Conservation (phyloP, 2,888 invertebrate genomes). For the Netelia inedita region DNA sequence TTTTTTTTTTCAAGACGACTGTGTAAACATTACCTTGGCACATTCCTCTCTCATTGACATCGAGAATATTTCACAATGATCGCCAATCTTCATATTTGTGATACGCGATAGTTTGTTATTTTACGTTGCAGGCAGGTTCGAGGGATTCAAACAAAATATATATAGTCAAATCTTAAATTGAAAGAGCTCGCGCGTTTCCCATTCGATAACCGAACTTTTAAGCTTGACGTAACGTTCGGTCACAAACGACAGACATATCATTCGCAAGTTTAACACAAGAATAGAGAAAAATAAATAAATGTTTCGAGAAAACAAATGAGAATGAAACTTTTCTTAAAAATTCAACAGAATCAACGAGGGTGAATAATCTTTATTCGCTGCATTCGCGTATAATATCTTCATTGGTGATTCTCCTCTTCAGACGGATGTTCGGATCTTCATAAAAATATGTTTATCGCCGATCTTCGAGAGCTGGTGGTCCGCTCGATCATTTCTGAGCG, state of each 20-base stretch:
- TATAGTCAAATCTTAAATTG: not conserved
- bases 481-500: slow-evolving; percentile 28
- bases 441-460: not conserved
- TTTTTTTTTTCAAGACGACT: slow-evolving; percentile 8
- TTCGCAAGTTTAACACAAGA: no score
- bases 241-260: not conserved
- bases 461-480: not conserved
- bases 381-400: slow-evolving; percentile 38
- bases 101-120: not conserved
- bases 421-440: not conserved
- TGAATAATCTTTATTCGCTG: not conserved
- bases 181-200: no score
- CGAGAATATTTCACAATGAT: not conserved
- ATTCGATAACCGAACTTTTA: not conserved
- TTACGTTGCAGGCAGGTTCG: not conserved
- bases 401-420: slow-evolving; percentile 5
- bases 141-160: not conserved
- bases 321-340: not conserved
- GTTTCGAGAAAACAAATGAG: not conserved
- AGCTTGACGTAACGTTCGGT: slow-evolving; percentile 9
- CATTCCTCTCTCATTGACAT: slow-evolving; percentile 5
- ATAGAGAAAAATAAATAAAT: not conserved
- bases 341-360: not conserved
- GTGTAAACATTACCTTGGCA: slow-evolving; percentile 50
- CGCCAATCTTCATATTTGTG: not conserved